phyloP scores from a whole-genome alignment of 2,797 vertebrate species.

The Sciurus carolinensis region DNA sequence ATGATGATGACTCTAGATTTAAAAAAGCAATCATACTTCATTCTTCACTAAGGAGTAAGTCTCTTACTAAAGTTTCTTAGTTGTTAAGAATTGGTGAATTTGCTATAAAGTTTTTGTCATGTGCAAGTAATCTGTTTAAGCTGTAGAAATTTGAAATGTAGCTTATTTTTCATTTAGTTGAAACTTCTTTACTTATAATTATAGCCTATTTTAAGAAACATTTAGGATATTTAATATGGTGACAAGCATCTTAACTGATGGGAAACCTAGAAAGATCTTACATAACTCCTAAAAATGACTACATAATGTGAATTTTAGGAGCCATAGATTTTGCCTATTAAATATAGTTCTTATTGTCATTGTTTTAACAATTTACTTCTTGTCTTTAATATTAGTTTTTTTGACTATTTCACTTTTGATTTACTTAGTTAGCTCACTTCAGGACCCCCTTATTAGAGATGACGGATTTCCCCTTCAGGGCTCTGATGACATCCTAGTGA shows the following conservation, averaged over 20 bases:
- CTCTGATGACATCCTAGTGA: slow-evolving; percentile 90
- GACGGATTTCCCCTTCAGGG: slow-evolving; percentile 93
- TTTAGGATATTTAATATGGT: slow-evolving; percentile 36
- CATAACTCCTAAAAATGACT: slow-evolving; percentile 28
- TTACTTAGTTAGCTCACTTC: slow-evolving; percentile 84
- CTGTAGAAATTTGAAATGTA: slow-evolving; percentile 51
- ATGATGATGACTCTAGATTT: background rate
- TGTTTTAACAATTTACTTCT: slow-evolving; percentile 52
- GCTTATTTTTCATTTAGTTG: background rate
- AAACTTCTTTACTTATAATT: slow-evolving; percentile 17
- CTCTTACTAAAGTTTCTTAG: slow-evolving; percentile 20
- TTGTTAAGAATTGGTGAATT: slow-evolving; percentile 49
- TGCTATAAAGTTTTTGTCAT: background rate
- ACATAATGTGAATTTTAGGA: slow-evolving; percentile 29
- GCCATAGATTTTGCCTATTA: slow-evolving; percentile 21
- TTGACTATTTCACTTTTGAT: slow-evolving; percentile 74
- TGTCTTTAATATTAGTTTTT: slow-evolving; percentile 58
- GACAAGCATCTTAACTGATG: slow-evolving; percentile 29
- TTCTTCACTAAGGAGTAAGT: slow-evolving; percentile 44
- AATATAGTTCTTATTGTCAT: slow-evolving; percentile 23
- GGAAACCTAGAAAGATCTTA: background rate
- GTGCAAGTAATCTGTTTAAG: background rate
- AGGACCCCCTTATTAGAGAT: slow-evolving; percentile 72
- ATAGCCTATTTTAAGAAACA: slow-evolving; percentile 19
- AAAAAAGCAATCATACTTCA: slow-evolving; percentile 25